These are phyloP conservation scores for Tenebrosternarchus preto DNA, from an alignment of 2,113 vertebrate genomes.

Conservation along the genomic window DNA sequence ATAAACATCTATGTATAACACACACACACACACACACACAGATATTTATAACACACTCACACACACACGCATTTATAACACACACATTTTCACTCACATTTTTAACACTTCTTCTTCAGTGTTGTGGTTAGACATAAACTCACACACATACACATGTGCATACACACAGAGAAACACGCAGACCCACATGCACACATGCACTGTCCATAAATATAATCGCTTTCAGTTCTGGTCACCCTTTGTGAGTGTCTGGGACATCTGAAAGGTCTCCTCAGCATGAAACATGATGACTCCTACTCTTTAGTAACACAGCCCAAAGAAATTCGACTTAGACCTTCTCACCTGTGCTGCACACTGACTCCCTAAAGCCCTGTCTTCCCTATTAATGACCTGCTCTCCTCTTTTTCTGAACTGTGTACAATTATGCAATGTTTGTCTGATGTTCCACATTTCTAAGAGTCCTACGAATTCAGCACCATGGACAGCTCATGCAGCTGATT, in stretches of 20 bases:
- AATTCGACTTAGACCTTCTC: background rate
- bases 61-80: background rate
- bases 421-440: slow-evolving; percentile 20
- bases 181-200: background rate
- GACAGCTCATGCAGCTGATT: slow-evolving; percentile 5
- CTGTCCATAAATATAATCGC: slow-evolving; percentile 15
- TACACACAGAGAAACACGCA: background rate
- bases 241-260: background rate
- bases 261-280: slow-evolving; percentile 5
- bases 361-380: background rate
- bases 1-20: background rate
- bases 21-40: background rate
- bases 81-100: background rate
- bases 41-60: too few relatives aligned
- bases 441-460: slow-evolving; percentile 14
- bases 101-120: too few relatives aligned
- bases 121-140: too few relatives aligned
- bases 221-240: slow-evolving; percentile 17
- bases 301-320: slow-evolving; percentile 6
- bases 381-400: background rate
- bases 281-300: background rate
- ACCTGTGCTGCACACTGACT: background rate
- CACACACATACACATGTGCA: background rate
- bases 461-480: slow-evolving; percentile 26
- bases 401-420: background rate